Conservation (phyloP, 1,140 invertebrate genomes). For the Magallana gigas region DNA sequence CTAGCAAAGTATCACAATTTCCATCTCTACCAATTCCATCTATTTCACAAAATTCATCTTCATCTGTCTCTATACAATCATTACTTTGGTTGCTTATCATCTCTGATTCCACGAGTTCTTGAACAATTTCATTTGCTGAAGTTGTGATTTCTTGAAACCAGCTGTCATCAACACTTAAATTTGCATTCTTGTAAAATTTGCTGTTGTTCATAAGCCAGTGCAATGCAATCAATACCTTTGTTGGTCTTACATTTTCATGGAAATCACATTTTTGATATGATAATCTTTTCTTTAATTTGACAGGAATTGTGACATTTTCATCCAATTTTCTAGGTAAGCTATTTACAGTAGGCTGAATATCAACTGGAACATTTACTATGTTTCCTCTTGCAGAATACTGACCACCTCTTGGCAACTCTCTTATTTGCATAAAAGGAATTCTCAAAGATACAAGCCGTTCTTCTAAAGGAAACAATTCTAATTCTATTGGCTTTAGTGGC, state of each 20-base stretch:
- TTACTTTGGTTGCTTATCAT: not conserved
- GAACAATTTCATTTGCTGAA: conserved; percentile 18
- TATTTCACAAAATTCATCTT: conserved; percentile 41
- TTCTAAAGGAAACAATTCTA: conserved; percentile 44
- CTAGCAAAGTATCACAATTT: conserved; percentile 46
- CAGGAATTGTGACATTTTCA: conserved; percentile 50
- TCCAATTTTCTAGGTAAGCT: conserved; percentile 47
- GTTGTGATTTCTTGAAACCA: conserved; percentile 23
- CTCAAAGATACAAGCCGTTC: conserved; percentile 41
- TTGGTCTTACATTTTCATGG: conserved; percentile 55
- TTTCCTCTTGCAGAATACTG: conserved; percentile 40
- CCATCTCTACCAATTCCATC: conserved; percentile 1
- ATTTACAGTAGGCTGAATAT: conserved; percentile 51
- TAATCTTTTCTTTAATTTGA: conserved; percentile 53
- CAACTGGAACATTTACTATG: conserved; percentile 43
- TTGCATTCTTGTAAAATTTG: conserved; percentile 44
- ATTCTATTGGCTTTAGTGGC: conserved; percentile 12
- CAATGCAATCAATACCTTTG: conserved; percentile 34
- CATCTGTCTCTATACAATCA: not conserved
- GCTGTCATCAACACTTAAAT: conserved; percentile 36
- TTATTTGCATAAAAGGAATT: conserved; percentile 47
- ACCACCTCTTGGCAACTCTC: conserved; percentile 31
- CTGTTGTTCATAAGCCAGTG: conserved; percentile 44
- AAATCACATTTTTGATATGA: conserved; percentile 40
- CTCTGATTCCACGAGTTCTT: not conserved